Percentiles rank a stretch among this genome's conserved stretches.
These are phyloP conservation scores for Etia nguti DNA, from an alignment of 2,113 vertebrate genomes.

Conservation along the genomic window DNA sequence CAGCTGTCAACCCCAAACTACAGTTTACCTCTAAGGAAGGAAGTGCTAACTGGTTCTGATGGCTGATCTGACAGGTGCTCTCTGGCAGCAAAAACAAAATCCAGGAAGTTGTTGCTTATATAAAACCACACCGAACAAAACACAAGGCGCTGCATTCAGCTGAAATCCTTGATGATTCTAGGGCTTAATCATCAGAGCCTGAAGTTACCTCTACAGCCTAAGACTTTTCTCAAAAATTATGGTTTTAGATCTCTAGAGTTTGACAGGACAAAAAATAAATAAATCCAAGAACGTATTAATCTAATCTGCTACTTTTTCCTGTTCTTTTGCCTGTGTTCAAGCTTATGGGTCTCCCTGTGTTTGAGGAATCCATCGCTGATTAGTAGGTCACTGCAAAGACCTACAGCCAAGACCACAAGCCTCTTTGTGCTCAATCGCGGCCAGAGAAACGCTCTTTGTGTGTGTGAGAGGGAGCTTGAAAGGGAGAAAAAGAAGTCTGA, in stretches of 20 bases:
- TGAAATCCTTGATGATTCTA: background rate
- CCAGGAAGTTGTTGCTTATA: background rate
- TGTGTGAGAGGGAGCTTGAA: background rate
- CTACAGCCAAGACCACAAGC: constrained; percentile 26
- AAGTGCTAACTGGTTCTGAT: background rate
- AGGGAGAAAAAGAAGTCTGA: background rate
- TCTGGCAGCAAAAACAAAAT: background rate
- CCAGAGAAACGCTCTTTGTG: constrained; percentile 32
- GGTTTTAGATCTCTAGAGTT: background rate
- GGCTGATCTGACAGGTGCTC: background rate
- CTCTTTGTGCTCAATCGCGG: constrained; percentile 37
- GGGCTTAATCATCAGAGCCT: too few species aligned
- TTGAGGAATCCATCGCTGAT: background rate
- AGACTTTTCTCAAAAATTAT: background rate
- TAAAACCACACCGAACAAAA: background rate
- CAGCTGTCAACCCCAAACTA: background rate
- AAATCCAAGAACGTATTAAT: background rate
- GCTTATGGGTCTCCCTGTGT: background rate
- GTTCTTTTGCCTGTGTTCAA: background rate
- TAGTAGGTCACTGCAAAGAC: constrained; percentile 19
- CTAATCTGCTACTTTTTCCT: background rate
- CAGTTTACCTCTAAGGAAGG: background rate
- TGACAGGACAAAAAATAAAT: background rate
- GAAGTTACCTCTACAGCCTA: background rate
- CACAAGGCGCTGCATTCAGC: background rate